phyloP scores from a whole-genome alignment of 2,113 vertebrate species.

The Dasypus novemcinctus region DNA sequence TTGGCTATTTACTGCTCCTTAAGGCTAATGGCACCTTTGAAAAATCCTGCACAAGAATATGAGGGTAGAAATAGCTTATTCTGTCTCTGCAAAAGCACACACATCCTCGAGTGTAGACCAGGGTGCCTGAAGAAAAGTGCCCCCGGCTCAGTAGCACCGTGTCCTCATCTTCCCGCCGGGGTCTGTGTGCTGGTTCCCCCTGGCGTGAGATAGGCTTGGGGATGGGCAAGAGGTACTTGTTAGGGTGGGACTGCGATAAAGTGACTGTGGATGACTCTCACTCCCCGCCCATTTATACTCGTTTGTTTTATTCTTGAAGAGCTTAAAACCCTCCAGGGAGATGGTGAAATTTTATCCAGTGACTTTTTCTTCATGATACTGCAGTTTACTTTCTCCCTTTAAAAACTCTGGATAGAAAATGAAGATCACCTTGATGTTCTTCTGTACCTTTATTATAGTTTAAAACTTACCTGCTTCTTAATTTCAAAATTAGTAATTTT shows the following conservation, averaged over 20 bases:
- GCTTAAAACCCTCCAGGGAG: not conserved
- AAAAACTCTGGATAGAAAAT: not conserved
- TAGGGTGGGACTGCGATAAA: not conserved
- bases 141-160: fast-evolving
- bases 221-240: not conserved
- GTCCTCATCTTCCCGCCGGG: not conserved
- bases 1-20: not conserved
- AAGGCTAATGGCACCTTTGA: not conserved
- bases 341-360: not conserved
- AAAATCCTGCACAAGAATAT: not conserved
- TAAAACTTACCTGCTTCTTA: not conserved
- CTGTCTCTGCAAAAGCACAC: not conserved
- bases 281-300: not conserved
- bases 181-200: not conserved
- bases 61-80: not conserved
- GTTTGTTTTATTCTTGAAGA: not conserved
- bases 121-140: not conserved
- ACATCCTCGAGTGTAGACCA: not conserved
- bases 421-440: not conserved
- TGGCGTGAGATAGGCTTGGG: not conserved
- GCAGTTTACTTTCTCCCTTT: not conserved
- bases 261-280: not conserved
- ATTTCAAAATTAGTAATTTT: not conserved
- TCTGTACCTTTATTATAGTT: not conserved
- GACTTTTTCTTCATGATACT: not conserved